These are phyloP conservation scores for Papilio elwesi DNA, from an alignment of 2,888 invertebrate genomes.

Conservation along the genomic window DNA sequence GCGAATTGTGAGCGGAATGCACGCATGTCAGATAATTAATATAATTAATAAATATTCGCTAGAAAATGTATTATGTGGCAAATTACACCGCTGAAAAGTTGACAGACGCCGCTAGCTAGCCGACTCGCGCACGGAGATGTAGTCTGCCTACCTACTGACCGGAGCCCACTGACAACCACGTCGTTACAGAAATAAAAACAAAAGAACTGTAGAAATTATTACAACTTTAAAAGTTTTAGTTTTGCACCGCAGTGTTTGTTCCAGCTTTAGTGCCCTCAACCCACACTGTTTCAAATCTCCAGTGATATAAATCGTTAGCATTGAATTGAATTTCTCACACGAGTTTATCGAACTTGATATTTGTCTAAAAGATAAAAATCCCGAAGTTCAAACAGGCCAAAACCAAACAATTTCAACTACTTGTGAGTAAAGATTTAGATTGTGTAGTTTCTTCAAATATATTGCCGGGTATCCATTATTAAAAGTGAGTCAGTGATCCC, in stretches of 20 bases:
- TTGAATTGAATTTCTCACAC: slow-evolving; percentile 46
- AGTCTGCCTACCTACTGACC: slow-evolving; percentile 44
- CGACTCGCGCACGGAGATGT: slow-evolving; percentile 49
- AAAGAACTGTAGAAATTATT: neutral
- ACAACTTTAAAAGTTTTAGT: neutral
- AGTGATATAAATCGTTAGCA: slow-evolving; percentile 19
- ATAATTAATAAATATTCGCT: too few relatives aligned
- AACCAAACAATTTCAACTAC: slow-evolving; percentile 61
- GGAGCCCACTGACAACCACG: slow-evolving; percentile 17
- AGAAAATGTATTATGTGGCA: slow-evolving; percentile 43
- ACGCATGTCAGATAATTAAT: slow-evolving; percentile 51
- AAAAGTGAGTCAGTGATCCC: too few relatives aligned
- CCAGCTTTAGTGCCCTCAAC: neutral
- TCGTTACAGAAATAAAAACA: too few relatives aligned
- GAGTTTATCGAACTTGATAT: slow-evolving; percentile 61
- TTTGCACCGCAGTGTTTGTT: slow-evolving; percentile 9
- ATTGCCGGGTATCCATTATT: slow-evolving; percentile 41
- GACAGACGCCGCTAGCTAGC: slow-evolving; percentile 45
- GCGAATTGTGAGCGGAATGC: slow-evolving; percentile 63
- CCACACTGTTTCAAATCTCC: slow-evolving; percentile 8
- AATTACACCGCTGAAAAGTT: slow-evolving; percentile 46
- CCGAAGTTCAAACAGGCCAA: slow-evolving; percentile 53
- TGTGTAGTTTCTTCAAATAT: slow-evolving; percentile 60
- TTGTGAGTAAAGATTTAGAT: slow-evolving; percentile 59
- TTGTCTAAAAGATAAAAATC: slow-evolving; percentile 67